Base-by-base conservation (phyloP, 2,113 vertebrate genomes). In the Psammodynastes pulverulentus region DNA sequence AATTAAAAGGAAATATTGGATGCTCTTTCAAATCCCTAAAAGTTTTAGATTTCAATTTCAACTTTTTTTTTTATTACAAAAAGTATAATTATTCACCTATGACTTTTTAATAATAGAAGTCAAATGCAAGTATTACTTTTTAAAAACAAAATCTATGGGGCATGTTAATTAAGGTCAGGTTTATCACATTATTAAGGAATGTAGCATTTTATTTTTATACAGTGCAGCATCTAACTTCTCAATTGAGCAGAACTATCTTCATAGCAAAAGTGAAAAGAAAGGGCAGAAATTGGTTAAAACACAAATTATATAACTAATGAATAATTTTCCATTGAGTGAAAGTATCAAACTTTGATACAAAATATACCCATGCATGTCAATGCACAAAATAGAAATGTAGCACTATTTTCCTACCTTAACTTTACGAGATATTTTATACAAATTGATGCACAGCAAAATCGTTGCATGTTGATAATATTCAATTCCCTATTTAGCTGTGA, bases 401-500 rank as follows among this genome's bases (percentile, higher is more conserved):
- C 34, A 93, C 95, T 94, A 96, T 93, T 90, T 94, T 95, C 94
- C 92, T 96, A 93, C 94, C 94, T 90, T 92, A 95, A 96, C 93
- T 48, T 94, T 96, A 94, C 90, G 58, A 4, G 91, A 87, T 89
- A 93, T 91, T 95, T 96, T 3, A 89, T 94, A 87, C 93, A 86
- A 96, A 95, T 9, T 94, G 90, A 95, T 92, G 93, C 34, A 91
- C 34, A 94, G 84, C 51, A 92, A 93, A 95, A 96, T 91, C 94
- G 89, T 86, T 96, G 89, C 93, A 85, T 91, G 94, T 72, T 96
- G 96, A 93, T 92, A 94, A 58, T 89, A 97, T 97, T 97, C 96
- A 96, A 96, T 97, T 97, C 96, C 84, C 94, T 89, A 72, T 96
- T 96, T 92, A 58, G 96, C 96, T 98, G 95, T 93, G 96, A 96